These are phyloP conservation scores for Siphonodentalium dalli DNA, from an alignment of 2,888 invertebrate genomes.

Conservation along the genomic window DNA sequence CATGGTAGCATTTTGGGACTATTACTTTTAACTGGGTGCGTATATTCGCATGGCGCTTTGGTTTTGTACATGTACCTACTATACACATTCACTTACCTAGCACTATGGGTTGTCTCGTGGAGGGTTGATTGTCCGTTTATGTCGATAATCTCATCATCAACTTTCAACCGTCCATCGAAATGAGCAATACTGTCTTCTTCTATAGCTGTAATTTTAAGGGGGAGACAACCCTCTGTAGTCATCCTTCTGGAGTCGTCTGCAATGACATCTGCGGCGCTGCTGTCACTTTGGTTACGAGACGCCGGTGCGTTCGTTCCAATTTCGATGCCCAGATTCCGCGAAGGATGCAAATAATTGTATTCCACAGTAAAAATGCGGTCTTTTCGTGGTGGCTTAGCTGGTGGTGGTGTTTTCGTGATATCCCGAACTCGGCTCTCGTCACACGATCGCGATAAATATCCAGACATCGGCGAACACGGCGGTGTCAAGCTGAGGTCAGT, in stretches of 20 bases:
- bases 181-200: constrained; percentile 39
- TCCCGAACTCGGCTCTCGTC: constrained; percentile 8
- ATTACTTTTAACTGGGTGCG: too few species aligned
- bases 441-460: neutral
- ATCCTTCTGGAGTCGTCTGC: constrained; percentile 6
- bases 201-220: too few species aligned
- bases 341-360: too few species aligned
- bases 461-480: neutral
- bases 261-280: constrained; percentile 4
- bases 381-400: constrained; percentile 52
- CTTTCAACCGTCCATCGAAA: constrained; percentile 75
- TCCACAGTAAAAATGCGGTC: constrained; percentile 49
- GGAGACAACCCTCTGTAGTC: too few species aligned
- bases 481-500: neutral
- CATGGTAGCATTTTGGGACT: too few species aligned
- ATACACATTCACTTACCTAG: constrained; percentile 38
- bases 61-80: too few species aligned
- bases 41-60: too few species aligned
- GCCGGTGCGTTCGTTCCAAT: constrained; percentile 36
- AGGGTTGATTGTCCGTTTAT: constrained; percentile 77
- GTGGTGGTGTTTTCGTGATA: constrained; percentile 36
- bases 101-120: constrained; percentile 40
- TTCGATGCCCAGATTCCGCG: constrained; percentile 45
- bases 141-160: constrained; percentile 86
- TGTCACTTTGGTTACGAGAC: constrained; percentile 4